Evolutionary conservation across 2,888 invertebrate species (phyloP).

Genomic region (Sphecodes monilicornis): DNA sequence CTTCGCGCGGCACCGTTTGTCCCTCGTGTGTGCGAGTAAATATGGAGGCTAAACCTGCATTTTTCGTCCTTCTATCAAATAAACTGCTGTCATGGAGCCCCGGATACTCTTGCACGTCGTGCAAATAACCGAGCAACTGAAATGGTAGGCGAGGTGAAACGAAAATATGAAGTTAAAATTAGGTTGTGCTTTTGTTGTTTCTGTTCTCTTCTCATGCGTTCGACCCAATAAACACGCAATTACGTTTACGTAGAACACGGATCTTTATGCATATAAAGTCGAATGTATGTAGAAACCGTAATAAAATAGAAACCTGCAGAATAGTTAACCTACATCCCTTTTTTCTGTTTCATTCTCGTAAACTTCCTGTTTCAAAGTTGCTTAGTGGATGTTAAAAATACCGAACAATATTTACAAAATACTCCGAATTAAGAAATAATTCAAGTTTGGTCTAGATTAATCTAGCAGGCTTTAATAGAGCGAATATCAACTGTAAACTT

Average conservation of each 20-base stretch:
- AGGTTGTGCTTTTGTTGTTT: slow-evolving; percentile 1
- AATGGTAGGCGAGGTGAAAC: slow-evolving; percentile 12
- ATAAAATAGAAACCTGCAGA: slow-evolving; percentile 2
- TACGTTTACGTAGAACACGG: neutral
- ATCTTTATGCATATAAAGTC: slow-evolving; percentile 9
- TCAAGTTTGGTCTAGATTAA: neutral
- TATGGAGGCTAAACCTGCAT: slow-evolving; percentile 26
- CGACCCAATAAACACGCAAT: slow-evolving; percentile 1
- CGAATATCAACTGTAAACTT: neutral
- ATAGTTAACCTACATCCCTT: slow-evolving; percentile 1
- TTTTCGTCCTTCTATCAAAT: slow-evolving; percentile 63
- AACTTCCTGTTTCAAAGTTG: neutral
- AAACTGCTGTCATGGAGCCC: slow-evolving; percentile 72
- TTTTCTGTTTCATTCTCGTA: neutral
- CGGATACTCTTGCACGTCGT: slow-evolving; percentile 63
- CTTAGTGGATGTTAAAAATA: neutral
- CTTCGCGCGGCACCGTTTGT: slow-evolving; percentile 50
- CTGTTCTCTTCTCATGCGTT: neutral
- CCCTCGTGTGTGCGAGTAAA: slow-evolving; percentile 13
- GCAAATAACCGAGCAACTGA: slow-evolving; percentile 2
- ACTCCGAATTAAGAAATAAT: neutral
- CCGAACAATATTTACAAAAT: neutral
- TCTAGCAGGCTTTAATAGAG: neutral
- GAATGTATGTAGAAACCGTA: neutral
- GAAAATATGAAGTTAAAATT: slow-evolving; percentile 10